Percentiles rank a stretch among this genome's conserved stretches.
Evolutionary conservation across 2,797 vertebrate genomes (phyloP).

Genomic region (Scleropages formosus): DNA sequence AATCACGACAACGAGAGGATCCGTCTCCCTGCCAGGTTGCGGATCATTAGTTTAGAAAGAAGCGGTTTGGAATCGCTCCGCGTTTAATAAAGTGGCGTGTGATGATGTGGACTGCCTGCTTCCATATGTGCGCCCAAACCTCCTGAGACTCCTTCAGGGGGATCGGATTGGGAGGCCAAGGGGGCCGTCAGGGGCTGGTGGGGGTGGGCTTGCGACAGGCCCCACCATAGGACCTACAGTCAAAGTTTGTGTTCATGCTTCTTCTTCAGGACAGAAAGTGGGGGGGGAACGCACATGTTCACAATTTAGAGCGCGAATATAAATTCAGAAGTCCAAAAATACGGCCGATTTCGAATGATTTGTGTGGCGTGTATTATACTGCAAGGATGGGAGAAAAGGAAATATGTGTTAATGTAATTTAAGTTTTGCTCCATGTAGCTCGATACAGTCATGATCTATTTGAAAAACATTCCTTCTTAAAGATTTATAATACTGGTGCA

Average conservation of each 20-base stretch:
- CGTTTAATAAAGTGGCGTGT: conserved; percentile 68
- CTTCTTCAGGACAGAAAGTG: conserved; percentile 34
- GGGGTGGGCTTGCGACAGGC: conserved; percentile 11
- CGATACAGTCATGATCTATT: conserved; percentile 37
- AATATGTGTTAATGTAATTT: conserved; percentile 26
- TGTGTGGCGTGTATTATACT: conserved; percentile 35
- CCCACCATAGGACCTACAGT: conserved; percentile 52
- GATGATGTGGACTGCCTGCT: conserved; percentile 58
- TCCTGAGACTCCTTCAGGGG: conserved; percentile 53
- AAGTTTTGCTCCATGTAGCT: conserved; percentile 26
- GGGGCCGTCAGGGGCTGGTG: no score
- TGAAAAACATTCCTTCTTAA: conserved; percentile 28
- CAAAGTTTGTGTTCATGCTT: conserved; percentile 31
- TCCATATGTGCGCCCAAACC: conserved; percentile 60
- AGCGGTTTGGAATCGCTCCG: conserved; percentile 60
- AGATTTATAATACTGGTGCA: conserved; percentile 9
- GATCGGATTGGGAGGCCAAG: conserved; percentile 29
- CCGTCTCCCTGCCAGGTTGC: conserved; percentile 58
- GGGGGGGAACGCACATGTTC: conserved; percentile 52
- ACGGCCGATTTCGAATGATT: conserved; percentile 27
- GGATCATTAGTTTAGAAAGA: conserved; percentile 64
- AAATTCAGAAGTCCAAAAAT: conserved; percentile 48
- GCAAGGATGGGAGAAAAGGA: not conserved
- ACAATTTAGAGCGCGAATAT: conserved; percentile 49
- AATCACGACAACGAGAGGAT: conserved; percentile 64